A percentile compares a stretch with the other conserved stretches of the same genome.
Evolutionary conservation across 2,888 invertebrate genomes (phyloP).

Genomic region (Loripinus fragilis): DNA sequence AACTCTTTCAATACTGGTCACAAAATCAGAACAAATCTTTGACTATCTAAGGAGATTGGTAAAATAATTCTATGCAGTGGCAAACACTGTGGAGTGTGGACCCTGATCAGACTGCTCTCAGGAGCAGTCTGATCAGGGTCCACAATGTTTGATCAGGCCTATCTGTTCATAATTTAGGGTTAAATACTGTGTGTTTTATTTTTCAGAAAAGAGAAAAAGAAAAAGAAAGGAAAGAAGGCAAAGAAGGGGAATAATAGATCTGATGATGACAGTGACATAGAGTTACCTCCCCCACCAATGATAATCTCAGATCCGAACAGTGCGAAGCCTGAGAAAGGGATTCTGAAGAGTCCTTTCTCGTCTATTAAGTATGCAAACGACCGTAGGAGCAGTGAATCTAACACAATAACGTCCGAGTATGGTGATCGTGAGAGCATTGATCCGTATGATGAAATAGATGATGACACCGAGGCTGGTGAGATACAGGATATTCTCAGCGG

Average conservation of each 20-base stretch:
- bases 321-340: constrained; percentile 80
- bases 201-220: constrained; percentile 62
- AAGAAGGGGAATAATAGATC: constrained; percentile 71
- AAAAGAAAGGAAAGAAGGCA: constrained; percentile 68
- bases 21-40: too few species aligned
- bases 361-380: constrained; percentile 57
- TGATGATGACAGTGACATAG: constrained; percentile 76
- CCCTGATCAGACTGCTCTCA: too few species aligned
- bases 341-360: constrained; percentile 74
- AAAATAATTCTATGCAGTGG: too few species aligned
- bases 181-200: too few species aligned
- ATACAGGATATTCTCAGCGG: constrained; percentile 76
- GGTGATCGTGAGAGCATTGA: constrained; percentile 72
- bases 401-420: constrained; percentile 60
- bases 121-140: too few species aligned
- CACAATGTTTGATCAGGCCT: too few species aligned
- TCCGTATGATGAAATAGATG: constrained; percentile 74
- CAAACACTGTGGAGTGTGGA: too few species aligned
- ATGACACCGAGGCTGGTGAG: constrained; percentile 76
- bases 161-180: too few species aligned
- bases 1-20: too few species aligned
- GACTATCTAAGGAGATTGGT: too few species aligned
- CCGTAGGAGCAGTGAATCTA: constrained; percentile 69
- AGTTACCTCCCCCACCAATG: constrained; percentile 77
- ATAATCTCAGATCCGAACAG: constrained; percentile 77